Evolutionary conservation across 2,888 invertebrate genomes (phyloP).

Genomic region (Sphinx pinastri): DNA sequence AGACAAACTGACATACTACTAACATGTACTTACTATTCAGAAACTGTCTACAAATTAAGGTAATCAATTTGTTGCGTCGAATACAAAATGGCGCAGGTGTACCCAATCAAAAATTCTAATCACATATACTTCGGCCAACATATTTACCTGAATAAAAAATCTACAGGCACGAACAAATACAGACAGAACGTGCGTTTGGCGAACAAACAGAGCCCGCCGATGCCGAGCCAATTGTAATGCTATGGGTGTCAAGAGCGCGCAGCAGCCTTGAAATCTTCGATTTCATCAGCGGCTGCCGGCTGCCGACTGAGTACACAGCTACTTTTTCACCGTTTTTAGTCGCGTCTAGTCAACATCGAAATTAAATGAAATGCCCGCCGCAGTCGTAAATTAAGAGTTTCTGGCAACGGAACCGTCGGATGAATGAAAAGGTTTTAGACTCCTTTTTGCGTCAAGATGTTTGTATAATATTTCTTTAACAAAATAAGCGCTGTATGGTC

Average conservation of each 20-base stretch:
- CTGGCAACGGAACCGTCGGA: not conserved
- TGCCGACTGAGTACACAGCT: slow-evolving; percentile 33
- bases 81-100: not conserved
- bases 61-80: too few relatives aligned
- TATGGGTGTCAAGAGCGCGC: slow-evolving; percentile 63
- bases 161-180: slow-evolving; percentile 22
- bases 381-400: slow-evolving; percentile 1
- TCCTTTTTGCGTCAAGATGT: not conserved
- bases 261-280: slow-evolving; percentile 59
- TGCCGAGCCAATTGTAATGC: slow-evolving; percentile 52
- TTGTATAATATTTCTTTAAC: too few relatives aligned
- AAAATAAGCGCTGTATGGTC: too few relatives aligned
- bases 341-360: slow-evolving; percentile 1
- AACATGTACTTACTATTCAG: too few relatives aligned
- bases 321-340: slow-evolving; percentile 15
- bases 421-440: not conserved
- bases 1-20: too few relatives aligned
- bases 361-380: slow-evolving; percentile 3
- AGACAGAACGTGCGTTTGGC: slow-evolving; percentile 10
- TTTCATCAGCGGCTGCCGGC: slow-evolving; percentile 43
- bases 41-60: too few relatives aligned
- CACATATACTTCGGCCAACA: not conserved
- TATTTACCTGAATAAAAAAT: slow-evolving; percentile 24
- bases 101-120: not conserved
- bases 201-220: slow-evolving; percentile 31